Percentiles rank a stretch among this genome's conserved stretches.
Conservation (phyloP, 2,797 vertebrate species). For the Acipenser transmontanus region DNA sequence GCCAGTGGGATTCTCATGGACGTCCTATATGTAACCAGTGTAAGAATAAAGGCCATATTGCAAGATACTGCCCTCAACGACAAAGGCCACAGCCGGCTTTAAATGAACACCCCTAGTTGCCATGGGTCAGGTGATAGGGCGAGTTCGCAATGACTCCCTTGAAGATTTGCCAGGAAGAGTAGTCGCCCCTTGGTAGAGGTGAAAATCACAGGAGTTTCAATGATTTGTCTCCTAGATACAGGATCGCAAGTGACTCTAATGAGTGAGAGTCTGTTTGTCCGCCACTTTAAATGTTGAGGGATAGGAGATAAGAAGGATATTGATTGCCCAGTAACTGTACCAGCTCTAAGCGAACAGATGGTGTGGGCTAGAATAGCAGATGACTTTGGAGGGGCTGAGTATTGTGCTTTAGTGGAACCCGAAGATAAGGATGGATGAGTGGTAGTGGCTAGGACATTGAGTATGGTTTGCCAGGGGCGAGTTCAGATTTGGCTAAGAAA, state of each 20-base stretch:
- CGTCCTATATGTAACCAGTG: constrained; percentile 2
- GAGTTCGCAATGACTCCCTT: no score
- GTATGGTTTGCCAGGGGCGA: no score
- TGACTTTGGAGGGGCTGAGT: no score
- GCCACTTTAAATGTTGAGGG: background rate
- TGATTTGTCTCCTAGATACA: background rate
- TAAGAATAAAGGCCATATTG: background rate
- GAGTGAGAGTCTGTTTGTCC: background rate
- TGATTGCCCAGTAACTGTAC: no score
- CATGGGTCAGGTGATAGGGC: background rate
- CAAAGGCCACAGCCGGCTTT: background rate
- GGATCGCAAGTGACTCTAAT: background rate
- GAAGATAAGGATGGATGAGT: no score
- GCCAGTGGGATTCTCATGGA: background rate
- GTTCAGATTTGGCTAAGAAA: no score
- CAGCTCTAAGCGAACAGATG: no score
- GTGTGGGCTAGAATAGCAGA: no score
- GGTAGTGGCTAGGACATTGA: no score
- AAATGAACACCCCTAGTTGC: background rate
- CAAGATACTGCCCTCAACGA: background rate
- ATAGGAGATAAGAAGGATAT: background rate
- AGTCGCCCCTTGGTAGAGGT: background rate
- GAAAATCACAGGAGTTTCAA: background rate
- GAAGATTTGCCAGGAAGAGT: no score
- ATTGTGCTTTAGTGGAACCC: no score